phyloP scores from a whole-genome alignment of 1,140 invertebrate genomes.

The Cotesia typhae region DNA sequence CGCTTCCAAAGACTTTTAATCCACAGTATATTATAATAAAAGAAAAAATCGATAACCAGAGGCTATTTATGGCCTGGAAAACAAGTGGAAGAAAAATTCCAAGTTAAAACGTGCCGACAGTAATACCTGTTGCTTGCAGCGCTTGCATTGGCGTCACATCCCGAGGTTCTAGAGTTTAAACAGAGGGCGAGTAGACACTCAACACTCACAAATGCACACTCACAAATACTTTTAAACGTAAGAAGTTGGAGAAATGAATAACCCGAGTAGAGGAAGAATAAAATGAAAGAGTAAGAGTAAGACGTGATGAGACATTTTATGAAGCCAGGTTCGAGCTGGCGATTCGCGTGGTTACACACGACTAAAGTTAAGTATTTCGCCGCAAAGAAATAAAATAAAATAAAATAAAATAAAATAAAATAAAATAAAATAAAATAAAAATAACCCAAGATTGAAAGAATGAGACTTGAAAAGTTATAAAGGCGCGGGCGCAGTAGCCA shows the following conservation, averaged over 20 bases:
- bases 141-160: not conserved
- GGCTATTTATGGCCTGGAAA: not conserved
- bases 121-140: slow-evolving; percentile 32
- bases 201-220: not conserved
- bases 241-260: slow-evolving; percentile 10
- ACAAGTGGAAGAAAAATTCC: not conserved
- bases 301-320: slow-evolving; percentile 1
- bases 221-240: slow-evolving; percentile 30
- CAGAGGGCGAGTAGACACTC: not conserved
- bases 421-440: too few relatives aligned
- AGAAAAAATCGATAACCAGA: too few relatives aligned
- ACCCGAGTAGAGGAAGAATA: not conserved
- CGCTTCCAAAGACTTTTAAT: too few relatives aligned
- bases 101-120: slow-evolving; percentile 4
- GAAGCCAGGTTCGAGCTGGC: not conserved
- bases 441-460: too few relatives aligned
- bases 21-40: too few relatives aligned
- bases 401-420: too few relatives aligned
- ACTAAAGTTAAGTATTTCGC: slow-evolving; percentile 10
- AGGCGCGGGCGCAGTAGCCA: slow-evolving; percentile 18
- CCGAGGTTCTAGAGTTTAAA: slow-evolving; percentile 1
- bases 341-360: slow-evolving; percentile 33
- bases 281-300: slow-evolving; percentile 6
- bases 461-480: slow-evolving; percentile 7
- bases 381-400: slow-evolving; percentile 12